A percentile compares a stretch with the other conserved stretches of the same genome.
Evolutionary conservation across 1,140 invertebrate genomes (phyloP).

Genomic region (Papilio xuthus): DNA sequence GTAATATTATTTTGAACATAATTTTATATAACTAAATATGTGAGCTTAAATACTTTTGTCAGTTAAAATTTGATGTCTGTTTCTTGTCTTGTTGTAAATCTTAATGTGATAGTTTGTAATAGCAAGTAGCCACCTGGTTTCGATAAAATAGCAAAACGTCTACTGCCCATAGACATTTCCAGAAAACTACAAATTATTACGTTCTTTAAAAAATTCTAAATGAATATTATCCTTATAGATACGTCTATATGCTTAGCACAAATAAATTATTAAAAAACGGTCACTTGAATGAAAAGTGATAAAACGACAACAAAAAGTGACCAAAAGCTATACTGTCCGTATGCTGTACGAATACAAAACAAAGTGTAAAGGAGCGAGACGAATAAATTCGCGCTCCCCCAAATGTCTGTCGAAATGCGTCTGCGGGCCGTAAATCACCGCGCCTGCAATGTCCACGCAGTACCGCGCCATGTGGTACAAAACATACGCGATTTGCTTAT

Average conservation of each 20-base stretch:
- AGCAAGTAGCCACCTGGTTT: too few species aligned
- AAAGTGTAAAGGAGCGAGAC: slow-evolving; percentile 48
- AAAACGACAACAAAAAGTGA: slow-evolving; percentile 3
- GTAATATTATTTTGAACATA: not conserved
- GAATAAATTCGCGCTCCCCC: slow-evolving; percentile 64
- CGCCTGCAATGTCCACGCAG: slow-evolving; percentile 18
- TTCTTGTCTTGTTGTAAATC: too few species aligned
- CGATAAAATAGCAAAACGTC: too few species aligned
- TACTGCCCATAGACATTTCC: too few species aligned
- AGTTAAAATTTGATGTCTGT: too few species aligned
- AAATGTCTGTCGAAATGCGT: slow-evolving; percentile 45
- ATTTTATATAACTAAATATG: not conserved
- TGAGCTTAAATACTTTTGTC: not conserved
- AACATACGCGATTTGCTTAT: slow-evolving; percentile 18
- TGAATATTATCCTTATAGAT: not conserved
- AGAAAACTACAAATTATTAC: not conserved
- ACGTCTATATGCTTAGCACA: not conserved
- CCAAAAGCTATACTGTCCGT: slow-evolving; percentile 15
- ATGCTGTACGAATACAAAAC: slow-evolving; percentile 1
- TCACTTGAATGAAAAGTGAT: not conserved
- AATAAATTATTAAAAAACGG: not conserved
- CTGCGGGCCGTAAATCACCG: slow-evolving; percentile 52
- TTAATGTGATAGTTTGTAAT: too few species aligned
- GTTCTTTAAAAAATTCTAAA: not conserved
- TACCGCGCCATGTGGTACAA: slow-evolving; percentile 1